These are phyloP conservation scores for Neodiprion pinetum DNA, from an alignment of 1,140 invertebrate species.

Conservation along the genomic window DNA sequence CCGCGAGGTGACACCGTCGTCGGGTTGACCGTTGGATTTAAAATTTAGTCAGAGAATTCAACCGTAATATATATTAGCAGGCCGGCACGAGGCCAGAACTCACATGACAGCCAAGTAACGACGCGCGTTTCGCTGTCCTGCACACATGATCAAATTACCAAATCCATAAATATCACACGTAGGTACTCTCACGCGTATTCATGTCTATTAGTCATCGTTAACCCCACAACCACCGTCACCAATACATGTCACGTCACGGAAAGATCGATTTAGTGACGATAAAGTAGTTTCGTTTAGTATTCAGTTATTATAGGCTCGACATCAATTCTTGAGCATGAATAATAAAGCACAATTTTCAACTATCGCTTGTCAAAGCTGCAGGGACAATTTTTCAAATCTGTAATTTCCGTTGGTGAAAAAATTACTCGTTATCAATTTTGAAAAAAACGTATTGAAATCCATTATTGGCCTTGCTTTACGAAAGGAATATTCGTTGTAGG, in stretches of 20 bases:
- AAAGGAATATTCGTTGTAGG: no score
- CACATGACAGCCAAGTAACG: background rate
- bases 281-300: background rate
- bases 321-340: no score
- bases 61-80: background rate
- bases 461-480: no score
- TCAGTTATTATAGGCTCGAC: background rate
- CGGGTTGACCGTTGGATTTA: no score
- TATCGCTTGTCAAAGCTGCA: no score
- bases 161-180: background rate
- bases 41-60: background rate
- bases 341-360: no score
- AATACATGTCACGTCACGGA: no score
- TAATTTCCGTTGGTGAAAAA: background rate
- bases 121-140: background rate
- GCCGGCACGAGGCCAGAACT: background rate
- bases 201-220: constrained; percentile 2
- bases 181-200: background rate
- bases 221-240: background rate
- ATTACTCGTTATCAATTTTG: background rate
- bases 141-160: background rate
- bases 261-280: background rate
- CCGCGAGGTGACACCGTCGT: background rate
- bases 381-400: no score
- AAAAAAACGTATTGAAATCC: no score